Evolutionary conservation across 2,888 invertebrate species (phyloP), one percentile per base, ranked within the genome.

Genomic region (Folsomia candida): DNA sequence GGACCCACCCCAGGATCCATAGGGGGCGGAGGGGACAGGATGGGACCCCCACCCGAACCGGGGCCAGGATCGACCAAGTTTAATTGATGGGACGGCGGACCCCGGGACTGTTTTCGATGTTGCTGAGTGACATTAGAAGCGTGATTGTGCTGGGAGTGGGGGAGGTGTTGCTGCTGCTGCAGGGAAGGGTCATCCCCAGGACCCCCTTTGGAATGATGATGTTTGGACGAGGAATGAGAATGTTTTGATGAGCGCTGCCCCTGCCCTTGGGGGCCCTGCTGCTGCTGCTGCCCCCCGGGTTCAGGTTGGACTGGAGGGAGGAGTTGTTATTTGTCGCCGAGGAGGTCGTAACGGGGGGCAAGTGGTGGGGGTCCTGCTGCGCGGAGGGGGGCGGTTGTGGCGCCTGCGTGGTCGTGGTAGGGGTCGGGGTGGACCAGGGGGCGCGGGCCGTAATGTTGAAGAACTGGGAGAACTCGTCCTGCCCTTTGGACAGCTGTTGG

Each of bases 381-480:
- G 47, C 9, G 18, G 47, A 9, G 9, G 47, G 18, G 18, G 47
- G 47, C 14, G 57, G 57, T n/a, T 11, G n/a, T 6, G 57, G n/a
- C 6, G 22, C 57, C 6, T 11, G 18, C 20, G 57, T 11, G 6
- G 57, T 57, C 18, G 69, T 61, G 51, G 69, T 67, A 65, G 73
- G 73, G 65, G 67, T 70, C 25, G 73, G 68, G 29, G 69, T 70
- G 22, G 73, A 67, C 58, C 70, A 70, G 59, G 68, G 68, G 37
- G 71, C 71, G 24, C 70, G 68, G 63, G 66, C 67, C 27, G 68
- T 68, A 51, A 69, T 65, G 66, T 71, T 71, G 58, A 73, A 71
- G 60, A 73, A 70, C 63, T 70, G 71, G 67, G 73, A 68, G 67
- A 73, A 71, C 69, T 73, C 73, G 69, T 73, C 73, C 24, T 71